Evolutionary conservation across 2,797 vertebrate species (phyloP).

Genomic region (Alosa sapidissima): DNA sequence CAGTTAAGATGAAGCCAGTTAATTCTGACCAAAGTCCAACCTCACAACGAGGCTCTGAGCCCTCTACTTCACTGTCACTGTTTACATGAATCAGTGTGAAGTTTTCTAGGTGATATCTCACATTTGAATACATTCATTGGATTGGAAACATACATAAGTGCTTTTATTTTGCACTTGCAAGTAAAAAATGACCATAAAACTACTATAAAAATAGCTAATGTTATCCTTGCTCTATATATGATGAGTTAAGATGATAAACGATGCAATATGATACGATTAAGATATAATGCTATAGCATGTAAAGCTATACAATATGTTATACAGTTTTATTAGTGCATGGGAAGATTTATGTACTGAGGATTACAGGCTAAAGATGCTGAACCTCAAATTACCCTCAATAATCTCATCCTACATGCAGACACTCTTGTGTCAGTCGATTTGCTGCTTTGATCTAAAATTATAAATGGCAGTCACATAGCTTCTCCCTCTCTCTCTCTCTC

Average conservation of each 20-base stretch:
- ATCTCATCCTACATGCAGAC: slow-evolving; percentile 22
- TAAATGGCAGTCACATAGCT: not conserved
- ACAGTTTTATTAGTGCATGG: not conserved
- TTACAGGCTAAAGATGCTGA: not conserved
- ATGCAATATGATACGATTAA: not conserved
- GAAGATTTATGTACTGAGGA: slow-evolving; percentile 5
- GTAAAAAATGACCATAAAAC: not conserved
- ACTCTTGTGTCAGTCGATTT: not conserved
- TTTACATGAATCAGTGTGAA: not conserved
- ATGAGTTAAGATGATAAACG: not conserved
- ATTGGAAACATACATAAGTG: not conserved
- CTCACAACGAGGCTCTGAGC: not conserved
- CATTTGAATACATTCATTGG: not conserved
- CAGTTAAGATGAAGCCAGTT: slow-evolving; percentile 41
- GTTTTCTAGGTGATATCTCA: not conserved
- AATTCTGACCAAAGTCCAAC: slow-evolving; percentile 51
- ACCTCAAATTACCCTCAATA: slow-evolving; percentile 17
- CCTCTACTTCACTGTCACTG: not conserved
- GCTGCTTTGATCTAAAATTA: slow-evolving; percentile 22
- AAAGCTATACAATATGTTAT: not conserved
- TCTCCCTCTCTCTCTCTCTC: slow-evolving; percentile 10
- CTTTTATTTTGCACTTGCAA: not conserved
- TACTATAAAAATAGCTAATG: not conserved
- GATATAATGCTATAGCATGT: not conserved
- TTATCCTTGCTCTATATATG: not conserved